These are phyloP conservation scores for Rhinophrynus dorsalis DNA, from an alignment of 2,797 vertebrate genomes.

Conservation along the genomic window DNA sequence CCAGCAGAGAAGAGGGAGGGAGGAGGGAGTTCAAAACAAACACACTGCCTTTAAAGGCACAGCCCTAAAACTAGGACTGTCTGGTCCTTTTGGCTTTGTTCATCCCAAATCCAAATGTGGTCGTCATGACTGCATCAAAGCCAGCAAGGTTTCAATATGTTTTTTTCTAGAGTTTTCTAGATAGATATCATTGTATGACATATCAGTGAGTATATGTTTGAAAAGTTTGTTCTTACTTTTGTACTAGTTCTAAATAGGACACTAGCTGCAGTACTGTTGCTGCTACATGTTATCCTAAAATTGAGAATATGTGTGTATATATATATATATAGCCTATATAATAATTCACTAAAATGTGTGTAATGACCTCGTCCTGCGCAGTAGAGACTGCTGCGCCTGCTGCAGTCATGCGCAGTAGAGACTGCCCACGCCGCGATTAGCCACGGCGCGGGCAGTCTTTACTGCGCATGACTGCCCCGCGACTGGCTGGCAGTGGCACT, in stretches of 20 bases:
- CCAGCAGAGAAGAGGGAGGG: conserved; percentile 37
- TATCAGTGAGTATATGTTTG: not conserved
- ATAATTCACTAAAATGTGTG: not conserved
- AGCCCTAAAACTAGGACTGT: conserved; percentile 26
- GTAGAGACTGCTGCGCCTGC: no score
- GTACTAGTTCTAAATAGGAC: not conserved
- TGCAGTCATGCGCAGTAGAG: no score
- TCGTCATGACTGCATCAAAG: not conserved
- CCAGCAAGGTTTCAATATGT: not conserved
- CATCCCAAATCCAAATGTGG: conserved; percentile 5
- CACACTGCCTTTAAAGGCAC: conserved; percentile 47
- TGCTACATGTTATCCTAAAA: not conserved
- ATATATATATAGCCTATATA: not conserved
- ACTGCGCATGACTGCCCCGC: no score
- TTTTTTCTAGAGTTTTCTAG: not conserved
- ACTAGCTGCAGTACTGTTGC: not conserved
- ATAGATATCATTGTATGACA: not conserved
- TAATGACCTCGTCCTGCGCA: no score
- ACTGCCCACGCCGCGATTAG: no score
- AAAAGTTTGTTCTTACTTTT: conserved; percentile 28
- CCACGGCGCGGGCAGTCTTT: no score
- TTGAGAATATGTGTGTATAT: not conserved
- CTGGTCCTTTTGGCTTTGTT: conserved; percentile 17
- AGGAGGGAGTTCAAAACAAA: conserved; percentile 46
- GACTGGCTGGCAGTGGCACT: no score